Evolutionary conservation across 2,113 vertebrate genomes (phyloP).

Genomic region (Embiotoca jacksoni): DNA sequence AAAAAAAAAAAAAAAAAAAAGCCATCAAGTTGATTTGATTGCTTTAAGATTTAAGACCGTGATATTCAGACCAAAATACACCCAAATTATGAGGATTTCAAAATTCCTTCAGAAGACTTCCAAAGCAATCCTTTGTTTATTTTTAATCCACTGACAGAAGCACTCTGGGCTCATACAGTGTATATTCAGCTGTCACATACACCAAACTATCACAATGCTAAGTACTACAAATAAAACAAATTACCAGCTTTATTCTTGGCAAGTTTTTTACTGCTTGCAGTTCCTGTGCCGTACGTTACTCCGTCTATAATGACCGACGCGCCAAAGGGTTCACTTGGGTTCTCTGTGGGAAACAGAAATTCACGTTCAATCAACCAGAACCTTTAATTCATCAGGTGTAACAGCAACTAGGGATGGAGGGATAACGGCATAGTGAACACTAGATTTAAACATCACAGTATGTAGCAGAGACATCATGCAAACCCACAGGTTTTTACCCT

Average conservation of each 20-base stretch:
- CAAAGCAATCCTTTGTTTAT: too few species aligned
- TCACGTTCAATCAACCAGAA: neutral
- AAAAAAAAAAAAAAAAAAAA: too few species aligned
- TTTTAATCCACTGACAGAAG: neutral
- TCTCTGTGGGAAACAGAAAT: conserved; percentile 85
- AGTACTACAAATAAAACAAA: conserved; percentile 1
- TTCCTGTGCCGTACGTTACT: conserved; percentile 98
- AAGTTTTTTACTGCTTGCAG: conserved; percentile 99
- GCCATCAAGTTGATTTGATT: too few species aligned
- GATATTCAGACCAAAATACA: too few species aligned
- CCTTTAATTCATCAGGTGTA: too few species aligned
- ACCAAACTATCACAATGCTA: neutral
- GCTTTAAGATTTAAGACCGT: too few species aligned
- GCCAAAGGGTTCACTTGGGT: conserved; percentile 99
- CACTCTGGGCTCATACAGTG: neutral
- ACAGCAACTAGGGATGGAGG: too few species aligned
- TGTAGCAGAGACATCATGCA: neutral
- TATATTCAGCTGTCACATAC: conserved; percentile 1
- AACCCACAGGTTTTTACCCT: neutral
- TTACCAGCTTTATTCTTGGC: conserved; percentile 99
- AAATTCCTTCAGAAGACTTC: too few species aligned
- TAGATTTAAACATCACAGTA: neutral
- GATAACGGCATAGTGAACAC: too few species aligned
- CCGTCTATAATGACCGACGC: conserved; percentile 99
- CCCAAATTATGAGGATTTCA: too few species aligned